These are phyloP conservation scores for Drosophila bocki DNA, from an alignment of 1,140 invertebrate genomes.

Conservation along the genomic window DNA sequence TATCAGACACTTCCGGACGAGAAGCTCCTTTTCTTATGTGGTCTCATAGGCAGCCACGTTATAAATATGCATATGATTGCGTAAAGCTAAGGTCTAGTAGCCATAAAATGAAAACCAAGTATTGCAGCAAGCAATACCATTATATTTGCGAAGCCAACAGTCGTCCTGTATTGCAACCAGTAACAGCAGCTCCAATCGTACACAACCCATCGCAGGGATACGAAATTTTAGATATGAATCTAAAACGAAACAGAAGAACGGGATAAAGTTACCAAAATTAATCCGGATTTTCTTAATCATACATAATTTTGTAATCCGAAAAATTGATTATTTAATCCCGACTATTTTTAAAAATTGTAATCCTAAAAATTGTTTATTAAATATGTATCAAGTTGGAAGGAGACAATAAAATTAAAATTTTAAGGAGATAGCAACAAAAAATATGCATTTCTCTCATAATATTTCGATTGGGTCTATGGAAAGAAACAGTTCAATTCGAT, in stretches of 20 bases:
- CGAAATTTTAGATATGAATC: not conserved
- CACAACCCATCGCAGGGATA: not conserved
- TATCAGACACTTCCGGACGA: not conserved
- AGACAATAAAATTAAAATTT: too few species aligned
- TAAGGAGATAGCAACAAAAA: too few species aligned
- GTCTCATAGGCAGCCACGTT: not conserved
- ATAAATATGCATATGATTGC: not conserved
- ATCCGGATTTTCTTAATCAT: too few species aligned
- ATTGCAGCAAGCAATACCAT: not conserved
- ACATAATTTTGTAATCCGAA: too few species aligned
- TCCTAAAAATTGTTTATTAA: too few species aligned
- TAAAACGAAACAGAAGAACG: too few species aligned
- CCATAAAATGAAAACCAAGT: not conserved
- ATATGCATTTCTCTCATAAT: too few species aligned
- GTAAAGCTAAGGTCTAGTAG: not conserved
- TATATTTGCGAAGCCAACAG: not conserved
- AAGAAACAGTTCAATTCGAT: not conserved
- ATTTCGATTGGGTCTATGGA: not conserved
- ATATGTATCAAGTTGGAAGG: too few species aligned
- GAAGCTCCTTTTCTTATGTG: not conserved
- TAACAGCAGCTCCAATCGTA: not conserved
- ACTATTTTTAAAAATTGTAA: too few species aligned
- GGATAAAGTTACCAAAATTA: too few species aligned
- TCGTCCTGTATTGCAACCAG: not conserved
- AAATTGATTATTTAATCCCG: too few species aligned